Percentiles rank a stretch among this genome's conserved stretches.
These are phyloP conservation scores for Drosophila carrolli DNA, from an alignment of 1,140 invertebrate genomes.

Conservation along the genomic window DNA sequence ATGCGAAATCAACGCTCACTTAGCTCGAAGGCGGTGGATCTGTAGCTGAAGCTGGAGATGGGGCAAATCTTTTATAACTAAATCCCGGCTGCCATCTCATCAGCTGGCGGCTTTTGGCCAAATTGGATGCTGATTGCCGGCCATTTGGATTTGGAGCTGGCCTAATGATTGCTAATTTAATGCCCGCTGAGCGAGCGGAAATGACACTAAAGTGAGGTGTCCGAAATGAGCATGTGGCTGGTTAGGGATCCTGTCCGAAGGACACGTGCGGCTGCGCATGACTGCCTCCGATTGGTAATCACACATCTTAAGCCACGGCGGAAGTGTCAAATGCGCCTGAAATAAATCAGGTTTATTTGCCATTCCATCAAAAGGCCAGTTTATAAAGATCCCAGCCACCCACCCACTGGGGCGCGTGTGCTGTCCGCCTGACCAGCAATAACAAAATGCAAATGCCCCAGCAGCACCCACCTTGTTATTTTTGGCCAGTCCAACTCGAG, in stretches of 20 bases:
- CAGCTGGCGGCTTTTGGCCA: conserved; percentile 70
- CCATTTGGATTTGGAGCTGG: conserved; percentile 58
- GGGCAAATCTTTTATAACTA: conserved; percentile 67
- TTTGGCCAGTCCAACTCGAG: conserved; percentile 49
- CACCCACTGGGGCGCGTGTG: conserved; percentile 50
- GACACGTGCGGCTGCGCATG: conserved; percentile 66
- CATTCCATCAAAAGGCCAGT: conserved; percentile 34
- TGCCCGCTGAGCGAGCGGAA: conserved; percentile 62
- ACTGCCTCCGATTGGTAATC: conserved; percentile 47
- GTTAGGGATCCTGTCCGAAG: conserved; percentile 25
- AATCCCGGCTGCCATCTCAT: conserved; percentile 43
- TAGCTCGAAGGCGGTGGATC: conserved; percentile 30
- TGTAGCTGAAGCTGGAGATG: conserved; percentile 3
- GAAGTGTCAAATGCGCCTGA: conserved; percentile 26
- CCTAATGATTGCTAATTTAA: conserved; percentile 78
- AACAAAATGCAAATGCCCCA: conserved; percentile 46
- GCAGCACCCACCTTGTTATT: conserved; percentile 52
- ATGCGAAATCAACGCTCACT: conserved; percentile 60
- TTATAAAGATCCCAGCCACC: conserved; percentile 37
- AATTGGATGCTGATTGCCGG: conserved; percentile 77
- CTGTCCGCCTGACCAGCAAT: conserved; percentile 19
- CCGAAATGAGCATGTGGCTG: conserved; percentile 10
- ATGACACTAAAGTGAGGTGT: conserved; percentile 56
- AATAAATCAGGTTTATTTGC: conserved; percentile 42
- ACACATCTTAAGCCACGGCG: conserved; percentile 15